Evolutionary conservation across 2,888 invertebrate species (phyloP).

Genomic region (Melinopterus prodromus): DNA sequence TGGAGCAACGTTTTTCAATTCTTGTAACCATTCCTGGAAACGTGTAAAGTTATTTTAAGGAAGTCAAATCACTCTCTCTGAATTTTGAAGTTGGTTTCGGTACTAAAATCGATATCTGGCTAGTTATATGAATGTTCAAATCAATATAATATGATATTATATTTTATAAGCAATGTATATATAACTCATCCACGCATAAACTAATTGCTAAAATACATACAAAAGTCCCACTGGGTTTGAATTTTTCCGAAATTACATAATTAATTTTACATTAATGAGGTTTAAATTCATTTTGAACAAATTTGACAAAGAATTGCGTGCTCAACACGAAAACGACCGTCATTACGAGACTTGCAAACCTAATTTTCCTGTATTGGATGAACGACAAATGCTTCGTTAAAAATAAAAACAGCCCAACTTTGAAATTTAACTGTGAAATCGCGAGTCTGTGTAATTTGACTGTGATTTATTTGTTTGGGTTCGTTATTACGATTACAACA

Average conservation of each 20-base stretch:
- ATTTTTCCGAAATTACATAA: too few species aligned
- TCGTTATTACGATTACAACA: not conserved
- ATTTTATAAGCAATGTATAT: too few species aligned
- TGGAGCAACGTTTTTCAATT: slow-evolving; percentile 63
- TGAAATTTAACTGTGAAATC: not conserved
- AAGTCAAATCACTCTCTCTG: not conserved
- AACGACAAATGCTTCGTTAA: not conserved
- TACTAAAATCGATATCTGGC: too few species aligned
- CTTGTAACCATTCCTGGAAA: slow-evolving; percentile 66
- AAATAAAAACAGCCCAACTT: not conserved
- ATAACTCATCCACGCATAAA: too few species aligned
- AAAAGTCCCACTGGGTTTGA: not conserved
- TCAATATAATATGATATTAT: too few species aligned
- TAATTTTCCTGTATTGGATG: not conserved
- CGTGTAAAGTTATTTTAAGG: not conserved
- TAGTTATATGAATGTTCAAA: too few species aligned
- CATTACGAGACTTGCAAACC: not conserved
- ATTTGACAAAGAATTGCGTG: not conserved
- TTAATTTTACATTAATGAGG: too few species aligned
- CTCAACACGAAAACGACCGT: not conserved
- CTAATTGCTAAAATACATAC: too few species aligned
- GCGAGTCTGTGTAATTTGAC: not conserved
- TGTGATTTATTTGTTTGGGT: not conserved
- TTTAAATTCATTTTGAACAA: too few species aligned
- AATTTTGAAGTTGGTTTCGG: not conserved